Evolutionary conservation across 2,888 invertebrate species (phyloP).

Genomic region (Barypeithes pellucidus): DNA sequence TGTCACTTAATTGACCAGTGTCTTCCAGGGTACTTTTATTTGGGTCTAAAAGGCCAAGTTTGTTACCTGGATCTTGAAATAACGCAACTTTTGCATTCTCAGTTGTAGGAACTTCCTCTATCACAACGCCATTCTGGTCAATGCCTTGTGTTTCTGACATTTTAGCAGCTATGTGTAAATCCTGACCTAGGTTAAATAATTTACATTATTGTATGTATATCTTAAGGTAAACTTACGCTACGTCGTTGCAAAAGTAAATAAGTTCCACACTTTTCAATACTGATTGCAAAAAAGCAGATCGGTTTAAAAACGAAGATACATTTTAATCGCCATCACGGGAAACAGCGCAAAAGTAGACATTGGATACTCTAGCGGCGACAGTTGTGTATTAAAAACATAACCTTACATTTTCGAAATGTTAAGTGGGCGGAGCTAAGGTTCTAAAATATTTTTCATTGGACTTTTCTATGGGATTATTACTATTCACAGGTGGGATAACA

Average conservation of each 20-base stretch:
- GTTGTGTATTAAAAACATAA: constrained; percentile 33
- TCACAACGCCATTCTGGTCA: constrained; percentile 45
- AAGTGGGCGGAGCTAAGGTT: constrained; percentile 30
- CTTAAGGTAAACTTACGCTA: constrained; percentile 8
- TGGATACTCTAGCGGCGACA: constrained; percentile 45
- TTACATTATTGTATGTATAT: constrained; percentile 27
- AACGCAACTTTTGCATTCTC: constrained; percentile 2
- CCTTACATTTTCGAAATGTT: constrained; percentile 6
- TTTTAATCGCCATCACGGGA: constrained; percentile 27
- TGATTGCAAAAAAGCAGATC: constrained; percentile 8
- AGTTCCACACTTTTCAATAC: background rate
- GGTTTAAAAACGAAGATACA: constrained; percentile 23
- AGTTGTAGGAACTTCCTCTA: constrained; percentile 7
- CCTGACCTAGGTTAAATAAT: constrained; percentile 38
- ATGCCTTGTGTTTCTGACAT: constrained; percentile 44
- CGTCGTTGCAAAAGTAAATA: background rate
- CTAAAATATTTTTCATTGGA: background rate
- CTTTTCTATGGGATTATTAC: background rate
- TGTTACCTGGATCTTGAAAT: background rate
- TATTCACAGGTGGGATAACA: background rate
- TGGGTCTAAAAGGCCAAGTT: background rate
- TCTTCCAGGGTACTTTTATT: constrained; percentile 22
- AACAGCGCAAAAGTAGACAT: constrained; percentile 46
- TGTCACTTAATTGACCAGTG: constrained; percentile 27
- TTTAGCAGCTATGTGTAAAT: constrained; percentile 8